Evolutionary conservation across 1,140 invertebrate genomes (phyloP).

Genomic region (Melipona quadrifasciata): DNA sequence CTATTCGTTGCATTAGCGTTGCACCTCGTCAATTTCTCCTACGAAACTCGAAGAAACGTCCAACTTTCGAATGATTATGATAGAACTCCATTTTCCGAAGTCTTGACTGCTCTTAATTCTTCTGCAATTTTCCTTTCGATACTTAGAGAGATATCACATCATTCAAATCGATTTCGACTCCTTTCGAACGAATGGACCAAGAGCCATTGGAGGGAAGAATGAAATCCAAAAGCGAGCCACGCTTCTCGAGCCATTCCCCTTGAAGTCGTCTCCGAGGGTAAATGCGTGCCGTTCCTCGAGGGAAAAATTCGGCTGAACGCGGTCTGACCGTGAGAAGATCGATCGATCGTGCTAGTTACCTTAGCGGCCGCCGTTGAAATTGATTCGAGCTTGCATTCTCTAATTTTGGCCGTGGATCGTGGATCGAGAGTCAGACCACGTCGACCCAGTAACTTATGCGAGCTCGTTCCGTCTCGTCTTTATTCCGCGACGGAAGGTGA

Average conservation of each 20-base stretch:
- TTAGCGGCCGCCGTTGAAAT: background rate
- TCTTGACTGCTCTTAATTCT: background rate
- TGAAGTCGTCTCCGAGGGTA: background rate
- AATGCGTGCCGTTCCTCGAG: background rate
- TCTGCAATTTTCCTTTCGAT: background rate
- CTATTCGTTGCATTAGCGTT: too few species aligned
- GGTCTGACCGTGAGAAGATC: background rate
- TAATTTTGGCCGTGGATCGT: slow-evolving; percentile 11
- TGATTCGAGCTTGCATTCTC: slow-evolving; percentile 17
- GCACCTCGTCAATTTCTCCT: too few species aligned
- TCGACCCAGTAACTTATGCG: slow-evolving; percentile 13
- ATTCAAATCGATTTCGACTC: background rate
- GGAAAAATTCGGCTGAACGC: slow-evolving; percentile 1
- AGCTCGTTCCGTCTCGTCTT: slow-evolving; percentile 2
- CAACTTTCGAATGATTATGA: too few species aligned
- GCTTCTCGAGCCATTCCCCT: background rate
- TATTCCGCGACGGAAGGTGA: background rate
- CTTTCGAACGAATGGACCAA: rapidly evolving
- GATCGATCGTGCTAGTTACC: background rate
- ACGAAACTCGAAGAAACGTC: too few species aligned
- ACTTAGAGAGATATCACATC: too few species aligned
- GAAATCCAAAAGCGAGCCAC: background rate
- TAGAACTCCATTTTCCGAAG: background rate
- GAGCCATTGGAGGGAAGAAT: background rate
- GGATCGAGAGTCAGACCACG: slow-evolving; percentile 17